Conservation (phyloP, 2,888 invertebrate genomes). For the Priocnemis perturbator region DNA sequence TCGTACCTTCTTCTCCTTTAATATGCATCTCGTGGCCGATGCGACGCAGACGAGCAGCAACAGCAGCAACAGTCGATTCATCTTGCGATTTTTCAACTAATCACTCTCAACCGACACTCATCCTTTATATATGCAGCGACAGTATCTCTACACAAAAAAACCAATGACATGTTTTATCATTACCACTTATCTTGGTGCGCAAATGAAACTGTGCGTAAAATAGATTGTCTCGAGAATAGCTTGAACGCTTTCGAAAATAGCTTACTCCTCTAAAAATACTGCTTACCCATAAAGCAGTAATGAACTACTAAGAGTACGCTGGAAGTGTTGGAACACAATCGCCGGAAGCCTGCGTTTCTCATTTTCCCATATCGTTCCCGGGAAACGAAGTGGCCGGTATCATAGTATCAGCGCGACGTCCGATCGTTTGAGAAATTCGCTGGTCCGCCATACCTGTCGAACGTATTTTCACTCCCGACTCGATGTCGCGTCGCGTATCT, state of each 20-base stretch:
- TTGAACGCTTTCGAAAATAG: too few relatives aligned
- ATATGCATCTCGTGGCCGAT: constrained; percentile 42
- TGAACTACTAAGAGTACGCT: background rate
- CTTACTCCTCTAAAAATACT: background rate
- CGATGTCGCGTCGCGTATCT: constrained; percentile 52
- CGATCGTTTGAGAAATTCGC: constrained; percentile 12
- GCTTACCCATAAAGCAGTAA: too few relatives aligned
- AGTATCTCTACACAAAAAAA: too few relatives aligned
- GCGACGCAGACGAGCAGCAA: constrained; percentile 41
- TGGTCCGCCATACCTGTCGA: background rate
- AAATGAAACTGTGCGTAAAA: background rate
- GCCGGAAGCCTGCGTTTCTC: too few relatives aligned
- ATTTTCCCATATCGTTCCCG: background rate
- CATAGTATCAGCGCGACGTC: background rate
- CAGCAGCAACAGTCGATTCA: constrained; percentile 38
- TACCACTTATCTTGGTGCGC: background rate
- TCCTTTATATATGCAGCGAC: background rate
- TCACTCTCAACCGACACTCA: background rate
- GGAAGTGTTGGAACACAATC: background rate
- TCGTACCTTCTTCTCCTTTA: constrained; percentile 56
- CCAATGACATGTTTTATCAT: background rate
- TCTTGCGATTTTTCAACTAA: constrained; percentile 17
- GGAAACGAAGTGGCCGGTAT: background rate
- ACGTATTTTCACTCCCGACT: constrained; percentile 7
- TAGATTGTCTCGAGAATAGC: background rate